Percentiles rank a stretch among this genome's conserved stretches.
These are phyloP conservation scores for Rhopalosiphum nymphaeae DNA, from an alignment of 2,888 invertebrate species.

Conservation along the genomic window DNA sequence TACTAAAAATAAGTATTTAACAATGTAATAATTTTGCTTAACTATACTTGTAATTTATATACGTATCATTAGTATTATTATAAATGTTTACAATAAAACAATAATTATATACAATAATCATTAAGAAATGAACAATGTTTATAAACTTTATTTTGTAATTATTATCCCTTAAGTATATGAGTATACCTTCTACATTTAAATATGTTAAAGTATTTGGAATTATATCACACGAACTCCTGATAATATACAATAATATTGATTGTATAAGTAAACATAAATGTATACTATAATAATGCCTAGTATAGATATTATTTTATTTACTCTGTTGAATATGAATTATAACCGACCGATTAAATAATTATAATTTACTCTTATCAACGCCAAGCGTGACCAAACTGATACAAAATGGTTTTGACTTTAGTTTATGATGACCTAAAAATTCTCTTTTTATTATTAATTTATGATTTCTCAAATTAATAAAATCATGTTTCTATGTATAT, in stretches of 20 bases:
- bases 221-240: neutral
- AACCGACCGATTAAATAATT: neutral
- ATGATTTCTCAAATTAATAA: neutral
- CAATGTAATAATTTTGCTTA: neutral
- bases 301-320: neutral
- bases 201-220: neutral
- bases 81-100: neutral
- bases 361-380: neutral
- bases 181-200: neutral
- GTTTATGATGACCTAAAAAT: neutral
- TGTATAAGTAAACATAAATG: neutral
- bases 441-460: neutral
- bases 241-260: neutral
- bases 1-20: neutral
- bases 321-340: neutral
- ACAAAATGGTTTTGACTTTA: neutral
- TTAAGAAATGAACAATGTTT: neutral
- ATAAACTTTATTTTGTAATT: neutral
- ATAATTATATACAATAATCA: neutral
- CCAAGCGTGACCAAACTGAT: neutral
- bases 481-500: neutral
- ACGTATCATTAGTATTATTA: neutral
- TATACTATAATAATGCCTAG: neutral
- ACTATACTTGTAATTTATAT: neutral
- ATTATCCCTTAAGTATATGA: neutral